Evolutionary conservation across 2,113 vertebrate genomes (phyloP), one percentile per base, ranked within the genome.

Genomic region (Thymallus thymallus): DNA sequence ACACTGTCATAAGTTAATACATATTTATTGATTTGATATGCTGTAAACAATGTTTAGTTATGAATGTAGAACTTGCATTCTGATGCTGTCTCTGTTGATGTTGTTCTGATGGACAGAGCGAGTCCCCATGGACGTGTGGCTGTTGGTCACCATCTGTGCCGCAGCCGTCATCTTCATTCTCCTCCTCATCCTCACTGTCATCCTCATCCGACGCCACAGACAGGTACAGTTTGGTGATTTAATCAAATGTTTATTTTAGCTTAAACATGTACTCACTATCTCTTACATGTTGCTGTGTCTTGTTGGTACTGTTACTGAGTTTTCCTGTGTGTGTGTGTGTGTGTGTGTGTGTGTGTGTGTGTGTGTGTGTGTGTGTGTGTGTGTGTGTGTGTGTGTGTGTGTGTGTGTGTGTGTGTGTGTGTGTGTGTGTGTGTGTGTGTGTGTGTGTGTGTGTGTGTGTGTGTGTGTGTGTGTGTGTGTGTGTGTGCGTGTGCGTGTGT

Each of bases 121-220:
- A 9, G 65, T 65, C 41, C 77, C 51, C 0, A 56, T 89, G 73
- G 84, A 79, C 2, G 62, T 74, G 61, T 89, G 90, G 89, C 87
- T 91, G 80, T 32, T 80, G 63, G 84, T 90, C 79, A 87, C 77
- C 71, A 77, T 92, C 16, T 66, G 80, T 56, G 74, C 81, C 6
- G 86, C 77, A 18, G n/a, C 75, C 14, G 74, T 84, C 78, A 81
- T 85, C 74, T 35, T 87, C 2, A 7, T 92, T 75, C 83, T 93
- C 61, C 56, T 92, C 30, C 10, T 88, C 24, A 23, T 88, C 60
- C 75, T 92, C 22, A 1, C 41, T 5, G 35, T 87, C 56, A 77
- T 89, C 76, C n/a, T 84, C 6, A 6, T 85, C 48, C 79, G 45
- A 23, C 75, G 83, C 48, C 83, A 69, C 70, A 88, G 73, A 88